Percentiles rank a stretch among this genome's conserved stretches.
Evolutionary conservation across 2,113 vertebrate species (phyloP).

Genomic region (Oryzias curvinotus): DNA sequence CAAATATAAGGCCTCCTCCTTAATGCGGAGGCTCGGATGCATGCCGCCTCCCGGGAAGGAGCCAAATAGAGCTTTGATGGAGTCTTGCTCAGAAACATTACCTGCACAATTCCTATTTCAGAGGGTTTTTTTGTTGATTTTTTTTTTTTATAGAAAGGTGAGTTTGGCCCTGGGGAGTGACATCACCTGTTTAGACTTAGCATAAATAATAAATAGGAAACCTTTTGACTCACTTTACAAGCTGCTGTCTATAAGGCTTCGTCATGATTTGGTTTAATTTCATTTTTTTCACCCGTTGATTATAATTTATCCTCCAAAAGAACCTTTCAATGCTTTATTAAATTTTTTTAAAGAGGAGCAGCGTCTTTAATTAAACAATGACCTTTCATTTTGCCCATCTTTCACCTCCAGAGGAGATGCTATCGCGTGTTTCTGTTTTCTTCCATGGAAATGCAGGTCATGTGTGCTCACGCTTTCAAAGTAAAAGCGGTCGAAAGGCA

Average conservation of each 20-base stretch:
- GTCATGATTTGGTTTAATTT: conserved; percentile 1
- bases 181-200: conserved; percentile 36
- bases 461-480: no score
- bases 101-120: conserved; percentile 40
- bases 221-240: conserved; percentile 15
- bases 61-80: conserved; percentile 63
- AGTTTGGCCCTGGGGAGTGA: conserved; percentile 32
- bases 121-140: conserved; percentile 1
- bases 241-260: neutral
- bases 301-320: conserved; percentile 16
- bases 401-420: neutral
- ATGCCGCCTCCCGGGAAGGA: conserved; percentile 52
- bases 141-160: conserved; percentile 22
- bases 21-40: conserved; percentile 49
- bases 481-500: no score
- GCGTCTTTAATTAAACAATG: conserved; percentile 49
- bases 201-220: conserved; percentile 28
- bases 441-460: no score
- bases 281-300: conserved; percentile 14
- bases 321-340: conserved; percentile 38
- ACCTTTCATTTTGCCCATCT: conserved; percentile 31
- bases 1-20: conserved; percentile 56
- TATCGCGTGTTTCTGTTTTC: no score
- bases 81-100: conserved; percentile 55
- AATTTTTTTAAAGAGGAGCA: conserved; percentile 32